Evolutionary conservation across 2,888 invertebrate species (phyloP), one percentile per base, ranked within the genome.

Genomic region (Ferdinandea cuprea): DNA sequence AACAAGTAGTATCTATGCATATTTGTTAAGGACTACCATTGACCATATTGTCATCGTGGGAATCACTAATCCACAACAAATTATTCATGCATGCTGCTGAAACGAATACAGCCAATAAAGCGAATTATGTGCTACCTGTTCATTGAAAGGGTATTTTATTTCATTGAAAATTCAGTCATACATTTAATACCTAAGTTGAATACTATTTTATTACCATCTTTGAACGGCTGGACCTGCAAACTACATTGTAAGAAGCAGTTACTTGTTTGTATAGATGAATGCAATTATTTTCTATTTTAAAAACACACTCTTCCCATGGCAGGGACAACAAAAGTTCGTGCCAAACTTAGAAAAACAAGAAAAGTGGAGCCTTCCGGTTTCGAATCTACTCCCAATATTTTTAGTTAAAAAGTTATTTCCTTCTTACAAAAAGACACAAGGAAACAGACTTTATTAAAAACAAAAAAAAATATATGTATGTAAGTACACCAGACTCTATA

Each of bases 371-470:
- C 78, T 78, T 83, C 83, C 78, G 83, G 78, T 73, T 50, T 78
- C 32, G 25, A 73, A 61, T 73, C 63, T 42, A 61, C 73, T 83
- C 37, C 72, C 78, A 66, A 83, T 68, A 83, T 78, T 78, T 81
- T 83, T 73, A 73, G 83, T 83, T 73, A 73, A 83, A 77, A 83
- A 83, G 83, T 83, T 83, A 66, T 83, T 83, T 83, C 83, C 83
- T 72, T 28, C 68, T 78, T 83, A 17, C 17, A n/a, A 69, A 61
- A 21, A 65, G 71, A 83, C 68, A 68, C 46, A 83, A 61, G 56
- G 52, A 50, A 71, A 77, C 65, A 76, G 69, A 76, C 69, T 80
- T 48, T 50, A 44, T 37, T 13, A 15, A 28, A 65, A 58, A 46
- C 13, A 68, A 59, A 42, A 61, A 44, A 48, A 8, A 9, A n/a